Conservation (phyloP, 2,113 vertebrate genomes). For the Hypomesus transpacificus region DNA sequence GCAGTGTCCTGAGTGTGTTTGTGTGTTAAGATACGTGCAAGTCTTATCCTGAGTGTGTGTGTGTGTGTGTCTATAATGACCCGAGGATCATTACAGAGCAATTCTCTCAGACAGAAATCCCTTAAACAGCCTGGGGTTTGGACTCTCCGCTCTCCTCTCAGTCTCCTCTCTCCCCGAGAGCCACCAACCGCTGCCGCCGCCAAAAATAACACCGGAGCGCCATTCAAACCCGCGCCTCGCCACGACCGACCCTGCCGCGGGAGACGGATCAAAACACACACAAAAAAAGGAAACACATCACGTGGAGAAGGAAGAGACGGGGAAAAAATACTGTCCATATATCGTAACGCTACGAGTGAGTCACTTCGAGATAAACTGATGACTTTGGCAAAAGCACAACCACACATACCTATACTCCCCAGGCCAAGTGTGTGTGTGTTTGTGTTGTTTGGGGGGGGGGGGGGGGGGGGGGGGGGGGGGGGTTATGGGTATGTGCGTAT, state of each 20-base stretch:
- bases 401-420: neutral
- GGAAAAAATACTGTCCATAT: conserved; percentile 57
- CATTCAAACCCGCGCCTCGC: conserved; percentile 75
- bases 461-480: no score
- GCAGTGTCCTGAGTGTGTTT: conserved; percentile 1
- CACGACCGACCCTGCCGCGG: conserved; percentile 66
- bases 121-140: conserved; percentile 75
- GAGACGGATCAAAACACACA: conserved; percentile 82
- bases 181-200: conserved; percentile 78
- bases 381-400: conserved; percentile 64
- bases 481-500: neutral
- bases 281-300: conserved; percentile 82
- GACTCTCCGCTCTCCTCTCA: conserved; percentile 63
- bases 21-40: conserved; percentile 12
- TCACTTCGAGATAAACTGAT: conserved; percentile 70
- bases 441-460: neutral
- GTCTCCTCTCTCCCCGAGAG: conserved; percentile 72
- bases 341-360: conserved; percentile 65
- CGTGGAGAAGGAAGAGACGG: conserved; percentile 64
- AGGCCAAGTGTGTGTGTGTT: neutral
- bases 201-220: conserved; percentile 83
- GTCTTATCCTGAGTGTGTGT: conserved; percentile 34
- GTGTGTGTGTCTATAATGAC: conserved; percentile 54
- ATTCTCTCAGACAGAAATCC: conserved; percentile 76
- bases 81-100: conserved; percentile 72